Base-by-base conservation (phyloP, 2,113 vertebrate genomes). In the Alouatta palliata region DNA sequence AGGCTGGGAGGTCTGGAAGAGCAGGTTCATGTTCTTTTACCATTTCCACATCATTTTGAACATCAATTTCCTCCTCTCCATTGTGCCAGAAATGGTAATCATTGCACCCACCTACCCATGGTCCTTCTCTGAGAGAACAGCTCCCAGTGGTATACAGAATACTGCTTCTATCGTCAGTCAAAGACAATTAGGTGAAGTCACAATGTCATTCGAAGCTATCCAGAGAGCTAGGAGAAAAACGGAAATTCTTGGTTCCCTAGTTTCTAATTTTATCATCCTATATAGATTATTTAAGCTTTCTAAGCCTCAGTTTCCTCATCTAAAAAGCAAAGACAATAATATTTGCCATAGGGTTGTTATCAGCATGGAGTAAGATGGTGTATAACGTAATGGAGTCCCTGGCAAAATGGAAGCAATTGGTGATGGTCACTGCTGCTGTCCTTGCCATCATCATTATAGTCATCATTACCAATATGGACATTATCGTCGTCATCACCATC, bases 331-430 rank as follows among this genome's bases (percentile, higher is more conserved):
- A 43, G 43, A 43, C 37, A 45, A 21, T 40, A 27, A 12, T 8
- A 20, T 0, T 43, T 35, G 20, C 35, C 71, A 58, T 30, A 13
- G 17, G 23, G 54, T 8, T 19, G 2, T 8, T 54, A 45, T 88
- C 58, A 54, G 30, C 3, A 13, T 4, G 23, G 8, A 49, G 16
- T 9, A 32, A 80, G 25, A 17, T 2, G 40, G 27, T 6, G 0
- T 2, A 23, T 6, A 9, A n/a, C 0, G 4, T 3, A 5, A 58
- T 0, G 20, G 0, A 19, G 23, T 21, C 30, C 11, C 37, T 27
- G 35, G 32, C 0, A 6, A 84, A 47, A 75, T 0, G 9, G 16
- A 37, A 79, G 32, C 30, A 0, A 8, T 11, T 5, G 8, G 12
- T 9, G 5, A 54, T 1, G 3, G 37, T 8, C 73, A 45, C 11